Conservation (phyloP, 2,797 vertebrate species). For the Acanthiza pusilla region DNA sequence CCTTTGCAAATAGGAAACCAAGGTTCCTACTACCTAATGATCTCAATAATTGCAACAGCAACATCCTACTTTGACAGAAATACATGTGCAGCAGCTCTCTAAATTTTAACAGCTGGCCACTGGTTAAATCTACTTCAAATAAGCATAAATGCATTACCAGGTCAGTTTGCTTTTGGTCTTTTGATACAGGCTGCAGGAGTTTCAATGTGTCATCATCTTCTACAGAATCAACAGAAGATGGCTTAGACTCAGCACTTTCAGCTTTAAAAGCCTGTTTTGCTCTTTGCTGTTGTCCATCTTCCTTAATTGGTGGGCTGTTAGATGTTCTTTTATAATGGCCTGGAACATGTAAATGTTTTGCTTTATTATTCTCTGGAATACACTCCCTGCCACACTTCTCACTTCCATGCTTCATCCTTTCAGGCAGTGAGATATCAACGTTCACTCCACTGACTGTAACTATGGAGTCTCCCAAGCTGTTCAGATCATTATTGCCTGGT, state of each 20-base stretch:
- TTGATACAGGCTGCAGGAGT: conserved; percentile 67
- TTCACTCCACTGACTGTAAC: conserved; percentile 86
- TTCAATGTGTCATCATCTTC: conserved; percentile 75
- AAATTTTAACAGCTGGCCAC: not conserved
- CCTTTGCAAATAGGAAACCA: not conserved
- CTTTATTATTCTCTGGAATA: conserved; percentile 24
- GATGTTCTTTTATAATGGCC: conserved; percentile 26
- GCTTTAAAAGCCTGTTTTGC: conserved; percentile 1
- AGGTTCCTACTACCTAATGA: not conserved
- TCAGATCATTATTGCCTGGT: conserved; percentile 52
- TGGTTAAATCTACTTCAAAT: not conserved
- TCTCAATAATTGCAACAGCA: not conserved
- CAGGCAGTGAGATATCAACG: conserved; percentile 76
- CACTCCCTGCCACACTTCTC: conserved; percentile 19
- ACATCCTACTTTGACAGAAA: not conserved
- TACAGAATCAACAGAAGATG: not conserved
- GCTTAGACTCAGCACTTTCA: conserved; percentile 27
- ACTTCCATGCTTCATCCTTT: conserved; percentile 37
- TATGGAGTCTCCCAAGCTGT: conserved; percentile 69
- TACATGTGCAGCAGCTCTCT: not conserved
- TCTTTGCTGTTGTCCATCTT: conserved; percentile 29
- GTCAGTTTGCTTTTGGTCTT: conserved; percentile 11
- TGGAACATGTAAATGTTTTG: conserved; percentile 36
- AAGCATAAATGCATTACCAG: conserved; percentile 50
- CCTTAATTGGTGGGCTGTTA: conserved; percentile 41